Evolutionary conservation across 2,113 vertebrate species (phyloP).

Genomic region (Notechis scutatus): DNA sequence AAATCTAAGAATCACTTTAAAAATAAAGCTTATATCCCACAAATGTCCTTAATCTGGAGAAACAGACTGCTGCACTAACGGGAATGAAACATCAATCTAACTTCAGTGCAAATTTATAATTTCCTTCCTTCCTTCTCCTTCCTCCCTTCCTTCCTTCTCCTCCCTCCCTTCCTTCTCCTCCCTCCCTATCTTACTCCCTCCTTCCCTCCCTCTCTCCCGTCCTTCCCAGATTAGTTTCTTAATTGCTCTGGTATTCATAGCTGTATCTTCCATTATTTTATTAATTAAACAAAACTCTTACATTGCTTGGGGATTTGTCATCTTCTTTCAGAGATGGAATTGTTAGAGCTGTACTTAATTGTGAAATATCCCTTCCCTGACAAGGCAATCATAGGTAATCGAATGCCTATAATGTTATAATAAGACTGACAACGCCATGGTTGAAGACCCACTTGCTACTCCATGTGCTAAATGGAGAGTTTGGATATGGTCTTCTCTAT

Average conservation of each 20-base stretch:
- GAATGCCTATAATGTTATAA: background rate
- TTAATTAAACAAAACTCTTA: background rate
- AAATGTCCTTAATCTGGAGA: slow-evolving; percentile 49
- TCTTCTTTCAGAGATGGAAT: background rate
- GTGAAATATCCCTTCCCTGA: background rate
- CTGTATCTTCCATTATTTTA: background rate
- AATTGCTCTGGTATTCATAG: background rate
- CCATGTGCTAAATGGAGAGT: background rate
- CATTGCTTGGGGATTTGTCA: background rate
- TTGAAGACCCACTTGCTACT: background rate
- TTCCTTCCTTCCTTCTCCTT: background rate
- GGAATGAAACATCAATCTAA: background rate
- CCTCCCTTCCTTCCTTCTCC: background rate
- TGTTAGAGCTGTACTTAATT: background rate
- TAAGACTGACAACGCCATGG: background rate
- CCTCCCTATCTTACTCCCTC: background rate
- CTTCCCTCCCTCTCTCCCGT: background rate
- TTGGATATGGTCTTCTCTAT: background rate
- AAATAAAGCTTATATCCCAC: slow-evolving; percentile 56
- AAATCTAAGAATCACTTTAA: slow-evolving; percentile 52
- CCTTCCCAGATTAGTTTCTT: background rate
- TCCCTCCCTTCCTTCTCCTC: background rate
- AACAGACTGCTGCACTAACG: slow-evolving; percentile 38
- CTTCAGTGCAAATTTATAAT: background rate
- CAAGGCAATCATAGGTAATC: background rate